Evolutionary conservation across 2,888 invertebrate genomes (phyloP).

Genomic region (Smittia aterrima): DNA sequence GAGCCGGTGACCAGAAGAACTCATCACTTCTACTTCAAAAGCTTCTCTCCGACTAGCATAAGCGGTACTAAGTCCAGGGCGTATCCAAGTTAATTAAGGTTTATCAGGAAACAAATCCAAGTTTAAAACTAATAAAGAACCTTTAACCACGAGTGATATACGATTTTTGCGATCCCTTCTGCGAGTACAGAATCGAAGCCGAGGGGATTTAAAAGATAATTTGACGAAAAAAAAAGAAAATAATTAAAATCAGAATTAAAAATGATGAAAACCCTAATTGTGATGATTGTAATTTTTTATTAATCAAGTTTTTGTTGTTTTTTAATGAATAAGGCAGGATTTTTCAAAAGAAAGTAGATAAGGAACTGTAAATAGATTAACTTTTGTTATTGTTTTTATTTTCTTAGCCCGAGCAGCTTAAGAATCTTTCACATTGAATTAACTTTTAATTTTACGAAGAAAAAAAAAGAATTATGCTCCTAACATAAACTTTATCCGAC

Average conservation of each 20-base stretch:
- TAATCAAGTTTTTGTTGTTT: conserved; percentile 40
- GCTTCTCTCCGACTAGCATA: conserved; percentile 73
- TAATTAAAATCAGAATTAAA: conserved; percentile 50
- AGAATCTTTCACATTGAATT: not conserved
- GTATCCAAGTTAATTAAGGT: not conserved
- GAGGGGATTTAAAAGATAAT: conserved; percentile 12
- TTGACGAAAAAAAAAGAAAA: conserved; percentile 41
- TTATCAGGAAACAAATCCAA: conserved; percentile 37
- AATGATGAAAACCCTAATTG: conserved; percentile 49
- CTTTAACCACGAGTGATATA: conserved; percentile 39
- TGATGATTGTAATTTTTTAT: conserved; percentile 41
- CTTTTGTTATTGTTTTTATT: conserved; percentile 44
- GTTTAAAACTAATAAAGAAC: conserved; percentile 18
- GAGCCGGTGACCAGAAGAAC: conserved; percentile 69
- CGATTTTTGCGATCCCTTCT: conserved; percentile 34
- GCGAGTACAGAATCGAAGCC: not conserved
- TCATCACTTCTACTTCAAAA: conserved; percentile 82
- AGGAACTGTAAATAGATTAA: conserved; percentile 11
- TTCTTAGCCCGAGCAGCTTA: conserved; percentile 45
- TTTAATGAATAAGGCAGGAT: conserved; percentile 4
- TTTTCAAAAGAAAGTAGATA: not conserved
- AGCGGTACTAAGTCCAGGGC: conserved; percentile 37
- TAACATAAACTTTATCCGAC: not conserved
- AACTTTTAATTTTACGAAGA: too few species aligned
- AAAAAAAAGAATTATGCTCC: not conserved